Percentiles rank a stretch among this genome's conserved stretches.
Evolutionary conservation across 1,140 invertebrate species (phyloP).

Genomic region (Bombus turneri): DNA sequence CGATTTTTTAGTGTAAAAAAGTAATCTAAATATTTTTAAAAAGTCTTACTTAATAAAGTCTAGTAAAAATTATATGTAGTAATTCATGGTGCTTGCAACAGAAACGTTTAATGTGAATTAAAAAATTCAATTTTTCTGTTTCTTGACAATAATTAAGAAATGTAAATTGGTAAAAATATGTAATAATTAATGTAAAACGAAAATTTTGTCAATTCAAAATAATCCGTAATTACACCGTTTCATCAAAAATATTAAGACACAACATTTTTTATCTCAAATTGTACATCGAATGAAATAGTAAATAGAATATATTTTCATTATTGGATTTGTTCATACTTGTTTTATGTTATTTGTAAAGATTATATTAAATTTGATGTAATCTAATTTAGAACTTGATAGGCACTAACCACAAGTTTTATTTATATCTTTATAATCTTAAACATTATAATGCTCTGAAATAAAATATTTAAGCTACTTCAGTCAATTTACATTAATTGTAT

Average conservation of each 20-base stretch:
- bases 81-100: slow-evolving; percentile 7
- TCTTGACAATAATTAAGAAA: slow-evolving; percentile 18
- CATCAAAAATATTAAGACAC: neutral
- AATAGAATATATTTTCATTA: slow-evolving; percentile 15
- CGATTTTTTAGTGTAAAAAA: neutral
- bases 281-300: slow-evolving; percentile 37
- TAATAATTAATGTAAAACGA: neutral
- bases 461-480: neutral
- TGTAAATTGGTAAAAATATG: slow-evolving; percentile 10
- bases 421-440: neutral
- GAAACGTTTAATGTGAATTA: neutral
- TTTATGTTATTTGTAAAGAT: neutral
- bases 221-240: slow-evolving; percentile 2
- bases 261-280: neutral
- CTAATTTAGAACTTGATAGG: slow-evolving; percentile 4
- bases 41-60: neutral
- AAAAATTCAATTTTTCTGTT: slow-evolving; percentile 1
- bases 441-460: slow-evolving; percentile 9
- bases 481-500: slow-evolving; percentile 30
- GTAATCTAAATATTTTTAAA: neutral
- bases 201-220: slow-evolving; percentile 17
- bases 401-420: neutral
- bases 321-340: slow-evolving; percentile 1
- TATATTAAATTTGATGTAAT: neutral
- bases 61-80: slow-evolving; percentile 1